These are phyloP conservation scores for Dione vanillae DNA, from an alignment of 2,888 invertebrate genomes.

Conservation along the genomic window DNA sequence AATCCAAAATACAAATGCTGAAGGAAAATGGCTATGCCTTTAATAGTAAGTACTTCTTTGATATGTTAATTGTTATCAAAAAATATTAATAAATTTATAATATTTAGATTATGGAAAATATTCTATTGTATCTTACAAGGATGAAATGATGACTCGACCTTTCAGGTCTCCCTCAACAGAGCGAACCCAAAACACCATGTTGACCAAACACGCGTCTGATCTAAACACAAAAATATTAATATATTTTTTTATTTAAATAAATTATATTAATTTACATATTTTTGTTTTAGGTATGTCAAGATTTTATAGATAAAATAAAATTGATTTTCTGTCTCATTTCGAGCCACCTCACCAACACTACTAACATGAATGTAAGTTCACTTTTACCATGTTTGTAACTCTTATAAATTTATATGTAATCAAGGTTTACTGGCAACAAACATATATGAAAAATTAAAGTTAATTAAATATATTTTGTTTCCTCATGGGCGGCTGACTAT, in stretches of 20 bases:
- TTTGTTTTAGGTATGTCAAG: not conserved
- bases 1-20: not conserved
- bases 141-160: constrained; percentile 70
- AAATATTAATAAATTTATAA: not conserved
- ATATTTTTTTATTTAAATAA: not conserved
- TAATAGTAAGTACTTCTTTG: not conserved
- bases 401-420: no score
- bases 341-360: no score
- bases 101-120: not conserved
- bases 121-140: not conserved
- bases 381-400: no score
- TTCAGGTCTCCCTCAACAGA: constrained; percentile 81
- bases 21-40: not conserved
- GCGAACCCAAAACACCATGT: constrained; percentile 73
- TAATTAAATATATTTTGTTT: no score
- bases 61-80: not conserved
- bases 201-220: constrained; percentile 54
- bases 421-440: no score
- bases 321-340: not conserved
- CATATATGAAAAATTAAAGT: no score
- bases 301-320: not conserved
- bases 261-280: not conserved
- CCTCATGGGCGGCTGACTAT: no score
- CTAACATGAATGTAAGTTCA: no score
- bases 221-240: not conserved